Percentiles rank a stretch among this genome's conserved stretches.
Evolutionary conservation across 2,888 invertebrate genomes (phyloP).

Genomic region (Sycophila texana): DNA sequence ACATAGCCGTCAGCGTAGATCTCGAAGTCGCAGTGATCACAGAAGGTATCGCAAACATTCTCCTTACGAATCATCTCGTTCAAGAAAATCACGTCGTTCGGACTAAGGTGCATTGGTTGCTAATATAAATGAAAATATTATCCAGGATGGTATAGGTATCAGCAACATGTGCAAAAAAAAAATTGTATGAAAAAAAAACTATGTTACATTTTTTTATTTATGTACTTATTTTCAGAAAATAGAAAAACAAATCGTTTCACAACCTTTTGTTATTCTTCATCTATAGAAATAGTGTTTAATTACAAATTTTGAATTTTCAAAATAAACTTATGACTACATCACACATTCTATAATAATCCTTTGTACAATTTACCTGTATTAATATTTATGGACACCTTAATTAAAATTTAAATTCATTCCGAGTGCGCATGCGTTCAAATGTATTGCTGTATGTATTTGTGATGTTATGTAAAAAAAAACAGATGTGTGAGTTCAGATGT

Average conservation of each 20-base stretch:
- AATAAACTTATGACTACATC: too few species aligned
- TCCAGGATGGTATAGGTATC: background rate
- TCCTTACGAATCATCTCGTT: constrained; percentile 49
- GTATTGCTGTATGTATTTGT: too few species aligned
- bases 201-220: constrained; percentile 48
- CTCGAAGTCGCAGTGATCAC: constrained; percentile 44
- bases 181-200: constrained; percentile 18
- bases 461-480: constrained; percentile 4
- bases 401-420: background rate
- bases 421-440: too few species aligned
- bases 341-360: too few species aligned
- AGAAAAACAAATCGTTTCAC: constrained; percentile 23
- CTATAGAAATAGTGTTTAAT: background rate
- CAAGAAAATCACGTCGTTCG: constrained; percentile 50
- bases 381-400: too few species aligned
- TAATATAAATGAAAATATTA: constrained; percentile 12
- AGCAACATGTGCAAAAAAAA: constrained; percentile 26
- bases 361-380: too few species aligned
- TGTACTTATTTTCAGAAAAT: constrained; percentile 36
- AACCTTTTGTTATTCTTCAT: background rate
- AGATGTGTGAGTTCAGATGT: background rate
- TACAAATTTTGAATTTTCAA: background rate
- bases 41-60: constrained; percentile 46
- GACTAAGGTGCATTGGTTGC: constrained; percentile 19
- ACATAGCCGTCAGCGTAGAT: constrained; percentile 43